Conservation (phyloP, 2,888 invertebrate species). For the Prosopocoilus inquinatus region DNA sequence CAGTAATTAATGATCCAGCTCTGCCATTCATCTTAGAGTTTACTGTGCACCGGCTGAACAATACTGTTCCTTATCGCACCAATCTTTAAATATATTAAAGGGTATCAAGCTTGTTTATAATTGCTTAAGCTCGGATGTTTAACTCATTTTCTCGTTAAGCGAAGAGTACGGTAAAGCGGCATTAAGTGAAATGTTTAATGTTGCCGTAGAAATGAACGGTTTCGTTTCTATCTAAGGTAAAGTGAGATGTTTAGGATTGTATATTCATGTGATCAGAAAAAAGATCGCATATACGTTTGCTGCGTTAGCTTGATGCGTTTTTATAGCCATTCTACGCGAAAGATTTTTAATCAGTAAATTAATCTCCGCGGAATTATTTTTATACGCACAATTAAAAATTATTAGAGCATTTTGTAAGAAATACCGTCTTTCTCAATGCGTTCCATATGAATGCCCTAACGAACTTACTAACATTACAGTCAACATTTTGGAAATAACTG, state of each 20-base stretch:
- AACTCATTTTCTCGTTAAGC: conserved; percentile 4
- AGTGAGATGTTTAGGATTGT: neutral
- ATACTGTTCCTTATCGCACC: conserved; percentile 21
- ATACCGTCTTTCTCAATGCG: too few species aligned
- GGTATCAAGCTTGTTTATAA: conserved; percentile 19
- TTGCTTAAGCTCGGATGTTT: conserved; percentile 11
- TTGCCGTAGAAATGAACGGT: conserved; percentile 1
- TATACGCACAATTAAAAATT: too few species aligned
- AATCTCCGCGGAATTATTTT: too few species aligned
- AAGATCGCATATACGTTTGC: too few species aligned
- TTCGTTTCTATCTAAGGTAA: neutral
- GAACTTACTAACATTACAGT: too few species aligned
- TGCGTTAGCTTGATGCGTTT: too few species aligned
- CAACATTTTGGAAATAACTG: too few species aligned
- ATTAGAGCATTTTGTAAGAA: too few species aligned
- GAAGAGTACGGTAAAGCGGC: conserved; percentile 1
- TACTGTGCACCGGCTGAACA: conserved; percentile 25
- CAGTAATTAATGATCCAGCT: conserved; percentile 23
- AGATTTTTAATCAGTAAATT: too few species aligned
- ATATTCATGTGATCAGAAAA: neutral
- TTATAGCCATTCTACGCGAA: too few species aligned
- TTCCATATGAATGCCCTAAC: too few species aligned
- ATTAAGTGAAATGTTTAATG: conserved; percentile 1
- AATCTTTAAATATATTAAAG: conserved; percentile 21
- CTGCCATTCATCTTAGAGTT: conserved; percentile 34